Evolutionary conservation across 1,140 invertebrate species (phyloP).

Genomic region (Aporrectodea caliginosa): DNA sequence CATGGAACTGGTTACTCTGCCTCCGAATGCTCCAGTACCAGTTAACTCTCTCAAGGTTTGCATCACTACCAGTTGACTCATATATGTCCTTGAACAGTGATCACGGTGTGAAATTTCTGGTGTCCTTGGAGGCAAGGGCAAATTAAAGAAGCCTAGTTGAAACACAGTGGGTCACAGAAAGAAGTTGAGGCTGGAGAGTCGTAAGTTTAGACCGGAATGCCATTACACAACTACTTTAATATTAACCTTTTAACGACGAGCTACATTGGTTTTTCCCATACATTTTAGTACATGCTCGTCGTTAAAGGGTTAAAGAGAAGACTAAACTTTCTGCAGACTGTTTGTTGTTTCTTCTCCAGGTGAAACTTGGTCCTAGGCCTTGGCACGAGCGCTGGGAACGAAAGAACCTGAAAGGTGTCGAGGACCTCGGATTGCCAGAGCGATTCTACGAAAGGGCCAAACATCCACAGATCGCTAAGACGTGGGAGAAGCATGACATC

Average conservation of each 20-base stretch:
- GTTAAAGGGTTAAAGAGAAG: no score
- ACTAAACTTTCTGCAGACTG: no score
- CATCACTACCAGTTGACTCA: not conserved
- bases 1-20: slow-evolving; percentile 76
- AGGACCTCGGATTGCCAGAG: slow-evolving; percentile 59
- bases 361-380: slow-evolving; percentile 76
- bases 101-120: no score
- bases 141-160: no score
- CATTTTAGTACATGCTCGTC: no score
- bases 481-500: slow-evolving; percentile 87
- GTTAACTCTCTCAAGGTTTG: slow-evolving; percentile 78
- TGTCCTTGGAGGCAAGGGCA: no score
- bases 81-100: not conserved
- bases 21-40: slow-evolving; percentile 74
- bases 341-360: no score
- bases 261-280: no score
- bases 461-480: slow-evolving; percentile 56
- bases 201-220: not conserved
- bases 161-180: no score
- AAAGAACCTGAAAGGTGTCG: slow-evolving; percentile 69
- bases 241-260: no score
- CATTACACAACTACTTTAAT: no score
- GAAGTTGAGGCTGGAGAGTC: no score
- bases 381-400: slow-evolving; percentile 83
- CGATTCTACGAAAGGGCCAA: slow-evolving; percentile 62